A percentile compares a stretch with the other conserved stretches of the same genome.
Evolutionary conservation across 1,140 invertebrate species (phyloP).

Genomic region (Drosophila sp.): DNA sequence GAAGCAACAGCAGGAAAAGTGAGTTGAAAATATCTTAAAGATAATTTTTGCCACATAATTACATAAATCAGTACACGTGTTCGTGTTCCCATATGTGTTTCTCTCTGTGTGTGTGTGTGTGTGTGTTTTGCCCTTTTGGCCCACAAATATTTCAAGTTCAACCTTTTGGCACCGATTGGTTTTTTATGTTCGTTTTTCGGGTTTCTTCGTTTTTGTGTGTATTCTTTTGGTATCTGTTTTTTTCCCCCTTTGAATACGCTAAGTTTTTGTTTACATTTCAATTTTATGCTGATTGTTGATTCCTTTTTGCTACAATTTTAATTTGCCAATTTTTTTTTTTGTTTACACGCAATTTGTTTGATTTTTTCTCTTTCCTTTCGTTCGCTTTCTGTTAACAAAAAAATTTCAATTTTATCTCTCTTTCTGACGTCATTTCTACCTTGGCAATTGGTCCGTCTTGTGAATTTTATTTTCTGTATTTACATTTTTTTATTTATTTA

Average conservation of each 20-base stretch:
- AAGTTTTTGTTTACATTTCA: slow-evolving; percentile 39
- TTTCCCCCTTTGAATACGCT: slow-evolving; percentile 43
- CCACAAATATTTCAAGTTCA: slow-evolving; percentile 57
- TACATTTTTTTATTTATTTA: not conserved
- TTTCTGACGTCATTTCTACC: slow-evolving; percentile 4
- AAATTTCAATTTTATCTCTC: not conserved
- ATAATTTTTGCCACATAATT: slow-evolving; percentile 53
- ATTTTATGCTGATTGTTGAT: slow-evolving; percentile 41
- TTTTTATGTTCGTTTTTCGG: slow-evolving; percentile 31
- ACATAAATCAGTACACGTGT: slow-evolving; percentile 41
- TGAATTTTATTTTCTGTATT: slow-evolving; percentile 10
- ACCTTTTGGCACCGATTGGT: slow-evolving; percentile 26
- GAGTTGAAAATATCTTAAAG: slow-evolving; percentile 51
- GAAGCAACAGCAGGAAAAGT: slow-evolving; percentile 32
- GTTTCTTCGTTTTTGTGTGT: slow-evolving; percentile 18
- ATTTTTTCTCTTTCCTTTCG: not conserved
- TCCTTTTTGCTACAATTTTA: slow-evolving; percentile 40
- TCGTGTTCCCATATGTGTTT: not conserved
- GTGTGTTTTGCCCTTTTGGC: slow-evolving; percentile 34
- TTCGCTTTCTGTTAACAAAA: slow-evolving; percentile 2
- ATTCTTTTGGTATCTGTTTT: slow-evolving; percentile 17
- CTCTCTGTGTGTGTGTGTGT: slow-evolving; percentile 14
- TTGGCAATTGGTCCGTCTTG: not conserved
- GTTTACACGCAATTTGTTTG: slow-evolving; percentile 30
- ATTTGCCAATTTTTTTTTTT: slow-evolving; percentile 29